A percentile compares a stretch with the other conserved stretches of the same genome.
Conservation (phyloP, 1,140 invertebrate species). For the Tetragnatha versicolor region DNA sequence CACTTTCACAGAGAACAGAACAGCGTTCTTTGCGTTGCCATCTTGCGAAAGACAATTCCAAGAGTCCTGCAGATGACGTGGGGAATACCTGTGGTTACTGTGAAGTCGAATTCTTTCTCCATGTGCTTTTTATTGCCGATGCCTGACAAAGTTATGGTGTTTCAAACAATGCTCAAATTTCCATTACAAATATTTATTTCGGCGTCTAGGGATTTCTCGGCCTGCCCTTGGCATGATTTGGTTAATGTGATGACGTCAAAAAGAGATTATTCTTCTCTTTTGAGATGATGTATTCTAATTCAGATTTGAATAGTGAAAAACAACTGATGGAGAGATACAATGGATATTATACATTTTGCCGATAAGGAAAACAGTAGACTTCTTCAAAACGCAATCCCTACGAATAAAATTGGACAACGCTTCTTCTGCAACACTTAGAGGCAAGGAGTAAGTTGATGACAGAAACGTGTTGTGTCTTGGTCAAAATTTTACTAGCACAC, state of each 20-base stretch:
- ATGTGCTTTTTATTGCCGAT: not conserved
- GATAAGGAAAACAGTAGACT: no score
- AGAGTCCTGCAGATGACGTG: not conserved
- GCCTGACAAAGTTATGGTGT: conserved; percentile 14
- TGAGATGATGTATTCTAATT: not conserved
- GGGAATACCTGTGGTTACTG: not conserved
- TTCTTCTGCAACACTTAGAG: no score
- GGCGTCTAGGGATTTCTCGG: not conserved
- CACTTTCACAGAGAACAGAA: not conserved
- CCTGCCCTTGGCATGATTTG: conserved; percentile 22
- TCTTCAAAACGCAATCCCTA: no score
- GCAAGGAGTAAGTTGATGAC: no score
- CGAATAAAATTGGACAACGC: no score
- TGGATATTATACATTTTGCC: no score
- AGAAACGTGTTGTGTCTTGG: no score
- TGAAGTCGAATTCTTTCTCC: not conserved
- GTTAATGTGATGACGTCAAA: conserved; percentile 5
- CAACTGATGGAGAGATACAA: no score
- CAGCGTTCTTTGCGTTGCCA: not conserved
- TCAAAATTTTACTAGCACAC: no score
- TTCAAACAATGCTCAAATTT: conserved; percentile 18
- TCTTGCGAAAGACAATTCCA: conserved; percentile 19
- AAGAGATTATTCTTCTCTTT: not conserved
- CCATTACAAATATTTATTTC: conserved; percentile 22
- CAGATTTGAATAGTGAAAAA: not conserved